Base-by-base conservation (phyloP, 2,888 invertebrate genomes). In the Schizotus pectinicornis region DNA sequence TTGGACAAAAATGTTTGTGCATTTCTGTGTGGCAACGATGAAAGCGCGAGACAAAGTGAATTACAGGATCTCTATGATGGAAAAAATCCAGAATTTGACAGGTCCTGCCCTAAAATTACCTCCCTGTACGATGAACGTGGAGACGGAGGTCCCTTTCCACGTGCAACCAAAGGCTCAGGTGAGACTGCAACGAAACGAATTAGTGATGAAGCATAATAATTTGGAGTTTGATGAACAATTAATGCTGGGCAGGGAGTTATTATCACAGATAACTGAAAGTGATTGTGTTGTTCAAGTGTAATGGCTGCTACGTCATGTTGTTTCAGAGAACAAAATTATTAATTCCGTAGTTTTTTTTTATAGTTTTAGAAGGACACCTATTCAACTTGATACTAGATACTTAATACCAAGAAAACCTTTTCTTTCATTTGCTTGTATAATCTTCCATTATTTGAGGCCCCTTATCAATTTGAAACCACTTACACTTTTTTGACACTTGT, bases 1-100 rank as follows among this genome's bases (percentile, higher is more conserved):
- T 68, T 74, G 14, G 62, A 64, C 1, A 61, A 75, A 49, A 80
- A 79, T 63, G 72, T 76, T 41, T 82, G 82, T 59, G 79, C 80
- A 1, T 73, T 77, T 59, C 72, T 81, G 38, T 81, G 81, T 60
- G 76, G 76, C 33, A 13, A 55, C 56, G 5, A 0, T 22, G 22
- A 22, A 22, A 71, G 74, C 8, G 65, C 32, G 6, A 68, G 78
- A 45, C 47, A 61, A 11, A 42, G 67, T 3, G 74, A 79, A 58
- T 56, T 80, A 6, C 47, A 64, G 33, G 59, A 68, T 33, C 65
- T 81, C 3, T 67, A 75, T 48, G 61, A 72, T 31, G 64, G 67
- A 2, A 60, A 65, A 54, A 39, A 13, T 32, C 12, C 35, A 1
- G 5, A 3, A 36, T 58, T 60, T 35, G 48, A 54, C 35, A 42